Base-by-base conservation (phyloP, 2,113 vertebrate species). In the Calidris pugnax region DNA sequence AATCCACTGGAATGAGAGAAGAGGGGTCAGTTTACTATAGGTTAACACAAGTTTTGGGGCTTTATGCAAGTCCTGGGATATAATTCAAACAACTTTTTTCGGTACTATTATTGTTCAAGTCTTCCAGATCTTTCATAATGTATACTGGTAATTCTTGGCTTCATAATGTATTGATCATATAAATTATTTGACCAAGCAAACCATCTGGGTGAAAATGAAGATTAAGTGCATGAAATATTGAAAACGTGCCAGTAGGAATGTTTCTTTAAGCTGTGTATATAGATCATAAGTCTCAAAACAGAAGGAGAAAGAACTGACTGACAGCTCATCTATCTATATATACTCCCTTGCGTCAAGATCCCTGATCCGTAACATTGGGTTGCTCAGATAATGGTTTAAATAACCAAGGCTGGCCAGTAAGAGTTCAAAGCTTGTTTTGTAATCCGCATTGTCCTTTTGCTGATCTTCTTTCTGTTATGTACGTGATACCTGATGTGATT, bases 1-100 rank as follows among this genome's bases (percentile, higher is more conserved):
- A 87, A 87, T 83, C 43, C 41, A 50, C 59, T 87, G 80, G 66
- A 95, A 94, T 83, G 76, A 90, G 71, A 69, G 41, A 78, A 93
- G 50, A 63, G 33, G 64, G 22, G 62, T 87, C 28, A 71, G 37
- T 92, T 92, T 80, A 69, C 53, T 53, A 7, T 15, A 85, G 57
- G 30, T 90, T 79, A 84, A 56, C 43, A 50, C 8, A 76, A 62
- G 30, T 84, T 91, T 84, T 5, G 15, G 50, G 33, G 11, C 33
- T 85, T 73, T 93, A 39, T 89, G 45, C 28, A 67, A 71, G 74
- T 76, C 90, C 87, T 73, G 50, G 37, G 28, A 48, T 83, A 39
- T 62, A 73, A 81, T n/a, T 90, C 35, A 59, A 90, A 69, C 7
- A 45, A 30, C 7, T 41, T 55, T 69, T 81, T 48, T n/a, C 4